These are phyloP conservation scores for Plagiodera versicolora DNA, from an alignment of 2,888 invertebrate genomes.

Conservation along the genomic window DNA sequence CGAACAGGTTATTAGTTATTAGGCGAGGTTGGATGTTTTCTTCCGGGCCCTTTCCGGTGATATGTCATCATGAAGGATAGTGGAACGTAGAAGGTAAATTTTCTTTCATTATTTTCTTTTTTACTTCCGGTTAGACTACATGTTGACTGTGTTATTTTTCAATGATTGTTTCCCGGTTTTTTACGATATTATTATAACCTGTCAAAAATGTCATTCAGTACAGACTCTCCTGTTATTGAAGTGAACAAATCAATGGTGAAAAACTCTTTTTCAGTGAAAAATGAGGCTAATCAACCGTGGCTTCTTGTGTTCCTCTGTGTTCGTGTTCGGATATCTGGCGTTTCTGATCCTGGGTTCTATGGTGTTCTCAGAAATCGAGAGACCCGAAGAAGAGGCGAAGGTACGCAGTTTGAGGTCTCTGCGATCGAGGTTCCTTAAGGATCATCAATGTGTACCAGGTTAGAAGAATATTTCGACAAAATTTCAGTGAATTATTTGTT, in stretches of 20 bases:
- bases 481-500: too few species aligned
- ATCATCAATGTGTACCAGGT: constrained; percentile 70
- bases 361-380: constrained; percentile 79
- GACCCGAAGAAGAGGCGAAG: constrained; percentile 66
- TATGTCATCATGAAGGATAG: constrained; percentile 5
- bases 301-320: constrained; percentile 52
- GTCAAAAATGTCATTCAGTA: too few species aligned
- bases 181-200: too few species aligned
- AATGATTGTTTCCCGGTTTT: too few species aligned
- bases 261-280: constrained; percentile 20
- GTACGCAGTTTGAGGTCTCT: constrained; percentile 60
- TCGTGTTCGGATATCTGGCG: constrained; percentile 55
- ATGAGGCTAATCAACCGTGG: constrained; percentile 44
- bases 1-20: constrained; percentile 26
- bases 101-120: background rate
- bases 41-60: constrained; percentile 1
- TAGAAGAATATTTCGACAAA: too few species aligned
- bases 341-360: constrained; percentile 73
- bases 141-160: too few species aligned
- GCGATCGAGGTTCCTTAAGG: constrained; percentile 63
- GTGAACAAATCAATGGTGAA: background rate
- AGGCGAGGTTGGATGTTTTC: background rate
- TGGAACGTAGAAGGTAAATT: background rate
- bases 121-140: too few species aligned
- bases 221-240: too few species aligned